These are phyloP conservation scores for Stenchaetothrips biformis DNA, from an alignment of 2,888 invertebrate genomes.

Conservation along the genomic window DNA sequence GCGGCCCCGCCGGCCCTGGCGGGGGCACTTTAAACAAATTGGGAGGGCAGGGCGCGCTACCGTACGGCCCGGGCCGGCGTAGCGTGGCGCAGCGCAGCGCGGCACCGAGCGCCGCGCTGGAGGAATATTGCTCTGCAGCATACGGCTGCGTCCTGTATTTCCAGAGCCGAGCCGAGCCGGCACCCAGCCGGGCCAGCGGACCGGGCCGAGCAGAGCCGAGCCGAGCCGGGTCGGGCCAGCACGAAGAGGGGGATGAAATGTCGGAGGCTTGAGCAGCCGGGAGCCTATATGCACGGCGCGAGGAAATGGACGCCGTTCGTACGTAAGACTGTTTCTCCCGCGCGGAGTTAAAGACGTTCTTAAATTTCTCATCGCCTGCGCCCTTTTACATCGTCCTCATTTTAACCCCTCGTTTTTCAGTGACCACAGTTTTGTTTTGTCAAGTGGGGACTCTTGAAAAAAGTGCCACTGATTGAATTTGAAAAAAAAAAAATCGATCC, in stretches of 20 bases:
- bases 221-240: no score
- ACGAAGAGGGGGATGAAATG: no score
- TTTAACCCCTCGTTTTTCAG: no score
- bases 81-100: neutral
- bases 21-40: conserved; percentile 20
- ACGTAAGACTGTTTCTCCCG: neutral
- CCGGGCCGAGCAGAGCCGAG: no score
- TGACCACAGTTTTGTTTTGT: no score
- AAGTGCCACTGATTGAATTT: no score
- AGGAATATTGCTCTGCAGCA: neutral
- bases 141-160: neutral
- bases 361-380: no score
- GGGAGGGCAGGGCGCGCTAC: conserved; percentile 1
- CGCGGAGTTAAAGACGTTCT: neutral
- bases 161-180: neutral
- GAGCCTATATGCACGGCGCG: neutral
- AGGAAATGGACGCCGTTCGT: neutral
- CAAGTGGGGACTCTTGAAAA: no score
- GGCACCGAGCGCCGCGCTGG: neutral
- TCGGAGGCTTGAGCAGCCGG: neutral
- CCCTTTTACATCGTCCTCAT: no score
- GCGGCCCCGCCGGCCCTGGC: no score
- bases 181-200: neutral
- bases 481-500: neutral
- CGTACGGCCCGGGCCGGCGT: no score